Base-by-base conservation (phyloP, 2,888 invertebrate genomes). In the Diarsia mendica region DNA sequence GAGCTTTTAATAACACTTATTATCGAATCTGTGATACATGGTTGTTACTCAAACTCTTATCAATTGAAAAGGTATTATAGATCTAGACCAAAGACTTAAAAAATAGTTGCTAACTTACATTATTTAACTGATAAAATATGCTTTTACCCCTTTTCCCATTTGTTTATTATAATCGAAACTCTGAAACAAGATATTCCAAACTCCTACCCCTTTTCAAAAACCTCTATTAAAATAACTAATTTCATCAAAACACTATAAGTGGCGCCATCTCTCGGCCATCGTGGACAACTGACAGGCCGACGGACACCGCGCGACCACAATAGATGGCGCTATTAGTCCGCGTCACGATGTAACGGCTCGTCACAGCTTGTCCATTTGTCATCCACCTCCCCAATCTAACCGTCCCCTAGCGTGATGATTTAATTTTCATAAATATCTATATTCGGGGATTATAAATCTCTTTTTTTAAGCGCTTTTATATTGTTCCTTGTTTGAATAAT, bases 261-360 rank as follows among this genome's bases (percentile, higher is more conserved):
- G 0, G 11, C 86, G 93, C 86, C 93, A 92, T 89, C 93, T 93
- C 86, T 83, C 88, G 88, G 81, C 83, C 81, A 66, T 82, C 84
- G 86, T 80, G 74, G 84, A 78, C 85, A 91, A 86, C 89, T 86
- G 91, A 91, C 90, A 92, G 87, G 89, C 85, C 79, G 85, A 77
- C 86, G 92, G 93, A 93, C 92, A 92, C 85, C 91, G 92, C 82
- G 90, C 90, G 87, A 91, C 91, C 89, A 87, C 91, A 91, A 96
- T 93, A 96, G 96, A 95, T 96, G 96, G 93, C 96, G 94, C 91
- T 87, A 95, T 95, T 95, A 95, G 94, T 96, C 87, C 79, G 33
- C 87, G 95, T 94, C 95, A 89, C 89, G 90, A 91, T 92, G 89
- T 90, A 84, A 79, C 80, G 89, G 90, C 87, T 92, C 89, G 94